Evolutionary conservation across 2,888 invertebrate genomes (phyloP).

Genomic region (Caenorhabditis uteleia): DNA sequence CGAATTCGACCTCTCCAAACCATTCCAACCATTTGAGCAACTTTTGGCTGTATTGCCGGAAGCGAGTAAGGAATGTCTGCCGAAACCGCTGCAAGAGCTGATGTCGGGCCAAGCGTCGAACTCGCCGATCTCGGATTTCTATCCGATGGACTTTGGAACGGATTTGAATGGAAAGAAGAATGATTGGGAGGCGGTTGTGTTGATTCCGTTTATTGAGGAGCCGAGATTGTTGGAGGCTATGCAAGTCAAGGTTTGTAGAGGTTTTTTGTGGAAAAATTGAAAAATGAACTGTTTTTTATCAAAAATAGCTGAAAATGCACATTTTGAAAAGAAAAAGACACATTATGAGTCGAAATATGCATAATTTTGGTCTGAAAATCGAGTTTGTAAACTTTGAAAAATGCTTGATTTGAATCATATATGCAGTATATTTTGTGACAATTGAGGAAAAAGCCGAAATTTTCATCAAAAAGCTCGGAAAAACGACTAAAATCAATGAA

Average conservation of each 20-base stretch:
- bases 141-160: slow-evolving; percentile 87
- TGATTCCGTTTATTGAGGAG: slow-evolving; percentile 91
- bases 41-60: slow-evolving; percentile 86
- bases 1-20: slow-evolving; percentile 83
- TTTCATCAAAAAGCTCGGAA: too few species aligned
- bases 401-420: too few species aligned
- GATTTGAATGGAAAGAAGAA: slow-evolving; percentile 94
- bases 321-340: neutral
- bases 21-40: slow-evolving; percentile 92
- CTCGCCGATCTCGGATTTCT: slow-evolving; percentile 87
- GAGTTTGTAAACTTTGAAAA: too few species aligned
- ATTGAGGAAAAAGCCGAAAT: too few species aligned
- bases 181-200: slow-evolving; percentile 93
- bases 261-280: too few species aligned
- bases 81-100: slow-evolving; percentile 73
- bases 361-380: too few species aligned
- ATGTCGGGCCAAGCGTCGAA: slow-evolving; percentile 77
- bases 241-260: slow-evolving; percentile 29
- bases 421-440: too few species aligned
- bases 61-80: slow-evolving; percentile 82
- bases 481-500: too few species aligned
- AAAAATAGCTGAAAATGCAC: neutral
- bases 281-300: too few species aligned
- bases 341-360: neutral
- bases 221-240: slow-evolving; percentile 77